These are phyloP conservation scores for Ormyrus pomaceus DNA, from an alignment of 2,888 invertebrate species.

Conservation along the genomic window DNA sequence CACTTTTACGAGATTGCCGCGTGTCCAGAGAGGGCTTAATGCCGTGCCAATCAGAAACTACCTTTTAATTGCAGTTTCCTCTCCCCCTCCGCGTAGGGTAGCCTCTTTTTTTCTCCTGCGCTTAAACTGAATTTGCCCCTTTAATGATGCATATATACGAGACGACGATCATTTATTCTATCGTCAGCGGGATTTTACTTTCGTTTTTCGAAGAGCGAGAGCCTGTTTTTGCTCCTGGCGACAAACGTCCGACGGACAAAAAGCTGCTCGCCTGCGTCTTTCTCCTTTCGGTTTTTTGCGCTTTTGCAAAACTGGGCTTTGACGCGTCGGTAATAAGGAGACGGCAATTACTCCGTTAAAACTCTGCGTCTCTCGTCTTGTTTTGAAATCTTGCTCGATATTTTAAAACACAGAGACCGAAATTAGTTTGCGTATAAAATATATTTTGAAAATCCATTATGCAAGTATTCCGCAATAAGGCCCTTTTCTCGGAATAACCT, in stretches of 20 bases:
- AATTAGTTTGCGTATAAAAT: no score
- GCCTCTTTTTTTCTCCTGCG: no score
- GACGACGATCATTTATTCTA: conserved; percentile 3
- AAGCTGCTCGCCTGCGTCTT: neutral
- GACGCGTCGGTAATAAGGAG: no score
- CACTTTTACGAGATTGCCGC: conserved; percentile 36
- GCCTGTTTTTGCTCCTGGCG: neutral
- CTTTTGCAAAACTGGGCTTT: no score
- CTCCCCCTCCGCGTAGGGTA: neutral
- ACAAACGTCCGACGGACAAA: neutral
- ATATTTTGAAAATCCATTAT: no score
- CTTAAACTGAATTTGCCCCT: conserved; percentile 14
- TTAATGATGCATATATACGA: conserved; percentile 22
- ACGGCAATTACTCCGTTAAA: no score
- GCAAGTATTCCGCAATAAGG: no score
- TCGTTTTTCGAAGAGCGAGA: conserved; percentile 4
- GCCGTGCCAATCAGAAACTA: conserved; percentile 46
- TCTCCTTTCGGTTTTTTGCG: no score
- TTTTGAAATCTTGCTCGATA: no score
- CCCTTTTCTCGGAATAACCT: no score
- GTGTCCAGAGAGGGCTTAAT: neutral
- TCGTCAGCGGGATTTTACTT: conserved; percentile 30
- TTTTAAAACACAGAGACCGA: no score
- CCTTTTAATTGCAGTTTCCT: conserved; percentile 48
- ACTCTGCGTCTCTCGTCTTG: no score